These are phyloP conservation scores for Hartigia nigra DNA, from an alignment of 2,888 invertebrate species.

Conservation along the genomic window DNA sequence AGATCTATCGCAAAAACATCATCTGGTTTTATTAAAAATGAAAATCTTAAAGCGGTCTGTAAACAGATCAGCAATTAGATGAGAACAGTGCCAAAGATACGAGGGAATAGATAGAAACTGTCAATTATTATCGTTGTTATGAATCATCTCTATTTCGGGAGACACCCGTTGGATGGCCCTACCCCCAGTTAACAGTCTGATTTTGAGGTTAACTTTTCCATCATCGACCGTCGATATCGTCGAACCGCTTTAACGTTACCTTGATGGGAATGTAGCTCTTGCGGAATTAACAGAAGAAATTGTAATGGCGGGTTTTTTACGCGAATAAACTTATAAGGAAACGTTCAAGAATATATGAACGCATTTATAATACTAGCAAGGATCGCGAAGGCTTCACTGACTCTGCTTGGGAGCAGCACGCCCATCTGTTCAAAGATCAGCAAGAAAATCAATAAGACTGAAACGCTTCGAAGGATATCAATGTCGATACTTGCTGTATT, in stretches of 20 bases:
- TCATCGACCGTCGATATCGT: not conserved
- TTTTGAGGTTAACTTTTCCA: slow-evolving; percentile 54
- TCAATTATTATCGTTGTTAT: slow-evolving; percentile 43
- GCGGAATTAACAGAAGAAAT: not conserved
- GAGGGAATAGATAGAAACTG: slow-evolving; percentile 10
- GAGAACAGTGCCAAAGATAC: not conserved
- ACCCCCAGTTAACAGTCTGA: slow-evolving; percentile 22
- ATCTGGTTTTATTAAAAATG: not conserved
- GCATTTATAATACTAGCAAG: not conserved
- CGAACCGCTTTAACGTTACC: not conserved
- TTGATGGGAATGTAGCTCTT: not conserved
- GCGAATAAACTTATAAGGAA: not conserved
- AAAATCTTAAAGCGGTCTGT: not conserved
- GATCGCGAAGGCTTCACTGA: not conserved
- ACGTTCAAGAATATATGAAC: not conserved
- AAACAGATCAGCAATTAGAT: not conserved
- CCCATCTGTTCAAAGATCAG: slow-evolving; percentile 49
- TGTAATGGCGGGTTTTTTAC: not conserved
- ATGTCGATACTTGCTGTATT: not conserved
- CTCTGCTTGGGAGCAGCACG: slow-evolving; percentile 42
- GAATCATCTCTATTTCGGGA: slow-evolving; percentile 62
- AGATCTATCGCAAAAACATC: not conserved
- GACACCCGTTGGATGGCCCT: slow-evolving; percentile 50
- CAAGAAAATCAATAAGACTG: slow-evolving; percentile 51
- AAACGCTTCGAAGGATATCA: not conserved